Evolutionary conservation across 2,888 invertebrate genomes (phyloP).

Genomic region (Acleris laterana): DNA sequence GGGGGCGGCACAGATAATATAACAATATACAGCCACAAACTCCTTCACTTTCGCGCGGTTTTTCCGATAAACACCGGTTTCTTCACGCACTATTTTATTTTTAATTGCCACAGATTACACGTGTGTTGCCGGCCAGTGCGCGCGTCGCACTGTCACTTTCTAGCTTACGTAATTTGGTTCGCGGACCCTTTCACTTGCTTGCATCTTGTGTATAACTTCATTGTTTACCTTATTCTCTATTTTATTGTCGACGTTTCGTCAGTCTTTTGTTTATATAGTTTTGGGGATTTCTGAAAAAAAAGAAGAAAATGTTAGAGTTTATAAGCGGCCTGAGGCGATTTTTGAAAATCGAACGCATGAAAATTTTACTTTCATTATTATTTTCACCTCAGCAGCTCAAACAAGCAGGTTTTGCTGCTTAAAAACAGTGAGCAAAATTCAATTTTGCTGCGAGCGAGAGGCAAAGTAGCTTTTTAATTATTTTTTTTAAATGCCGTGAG

Average conservation of each 20-base stretch:
- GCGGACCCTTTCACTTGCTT: conserved; percentile 45
- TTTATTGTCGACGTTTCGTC: conserved; percentile 53
- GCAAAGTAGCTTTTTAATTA: too few species aligned
- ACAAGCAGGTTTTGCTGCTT: too few species aligned
- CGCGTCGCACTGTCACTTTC: conserved; percentile 62
- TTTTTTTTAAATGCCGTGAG: too few species aligned
- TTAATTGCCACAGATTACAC: conserved; percentile 39
- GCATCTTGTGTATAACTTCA: conserved; percentile 55
- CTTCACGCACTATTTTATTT: conserved; percentile 36
- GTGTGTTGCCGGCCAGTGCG: conserved; percentile 53
- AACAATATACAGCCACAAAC: conserved; percentile 65
- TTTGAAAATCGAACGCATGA: too few species aligned
- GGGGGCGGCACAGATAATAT: conserved; percentile 64
- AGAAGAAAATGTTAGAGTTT: neutral
- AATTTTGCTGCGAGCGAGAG: too few species aligned
- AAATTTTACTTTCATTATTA: too few species aligned
- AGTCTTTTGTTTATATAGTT: conserved; percentile 37
- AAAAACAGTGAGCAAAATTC: too few species aligned
- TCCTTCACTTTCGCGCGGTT: conserved; percentile 44
- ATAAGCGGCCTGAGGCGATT: too few species aligned
- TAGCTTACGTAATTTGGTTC: conserved; percentile 53
- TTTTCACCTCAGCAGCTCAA: too few species aligned
- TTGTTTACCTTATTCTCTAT: conserved; percentile 44
- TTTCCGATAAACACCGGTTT: conserved; percentile 34
- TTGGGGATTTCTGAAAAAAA: conserved; percentile 23